phyloP scores from a whole-genome alignment of 2,888 invertebrate genomes.

The Lepidocyrtoides sp. region DNA sequence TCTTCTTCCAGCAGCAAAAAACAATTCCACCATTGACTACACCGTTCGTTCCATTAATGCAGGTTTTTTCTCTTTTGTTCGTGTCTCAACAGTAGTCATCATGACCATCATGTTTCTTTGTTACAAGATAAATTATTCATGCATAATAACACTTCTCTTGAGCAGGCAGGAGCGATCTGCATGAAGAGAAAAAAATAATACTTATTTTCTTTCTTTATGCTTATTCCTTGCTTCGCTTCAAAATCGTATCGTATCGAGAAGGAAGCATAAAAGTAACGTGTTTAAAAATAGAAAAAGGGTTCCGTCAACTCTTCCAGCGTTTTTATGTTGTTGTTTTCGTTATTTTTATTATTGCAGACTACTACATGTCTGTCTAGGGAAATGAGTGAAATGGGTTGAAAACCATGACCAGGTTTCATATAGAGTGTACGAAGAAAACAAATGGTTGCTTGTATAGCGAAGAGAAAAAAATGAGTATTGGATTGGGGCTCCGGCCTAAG shows the following conservation, averaged over 20 bases:
- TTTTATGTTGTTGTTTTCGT: conserved; percentile 33
- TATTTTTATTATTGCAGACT: neutral
- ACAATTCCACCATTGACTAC: conserved; percentile 9
- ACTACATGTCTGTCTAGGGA: conserved; percentile 20
- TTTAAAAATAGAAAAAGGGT: conserved; percentile 71
- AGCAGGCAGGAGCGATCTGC: conserved; percentile 22
- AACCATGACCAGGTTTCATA: conserved; percentile 76
- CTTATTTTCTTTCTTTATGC: too few relatives aligned
- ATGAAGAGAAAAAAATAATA: neutral
- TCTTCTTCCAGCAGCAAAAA: neutral
- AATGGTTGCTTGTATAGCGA: neutral
- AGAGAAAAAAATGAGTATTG: neutral
- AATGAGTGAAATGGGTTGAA: conserved; percentile 13
- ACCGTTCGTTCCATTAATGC: conserved; percentile 28
- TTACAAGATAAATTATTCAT: conserved; percentile 71
- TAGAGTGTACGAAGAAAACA: conserved; percentile 27
- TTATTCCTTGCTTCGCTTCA: neutral
- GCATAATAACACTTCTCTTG: conserved; percentile 60
- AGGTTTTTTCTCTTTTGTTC: neutral
- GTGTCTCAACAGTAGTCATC: conserved; percentile 28
- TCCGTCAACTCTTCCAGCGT: conserved; percentile 17
- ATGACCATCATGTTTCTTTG: conserved; percentile 52
- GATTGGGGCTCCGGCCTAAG: neutral
- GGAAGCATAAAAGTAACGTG: conserved; percentile 33
- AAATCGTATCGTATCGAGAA: neutral